Base-by-base conservation (phyloP, 2,113 vertebrate genomes). In the Nerophis lumbriciformis region DNA sequence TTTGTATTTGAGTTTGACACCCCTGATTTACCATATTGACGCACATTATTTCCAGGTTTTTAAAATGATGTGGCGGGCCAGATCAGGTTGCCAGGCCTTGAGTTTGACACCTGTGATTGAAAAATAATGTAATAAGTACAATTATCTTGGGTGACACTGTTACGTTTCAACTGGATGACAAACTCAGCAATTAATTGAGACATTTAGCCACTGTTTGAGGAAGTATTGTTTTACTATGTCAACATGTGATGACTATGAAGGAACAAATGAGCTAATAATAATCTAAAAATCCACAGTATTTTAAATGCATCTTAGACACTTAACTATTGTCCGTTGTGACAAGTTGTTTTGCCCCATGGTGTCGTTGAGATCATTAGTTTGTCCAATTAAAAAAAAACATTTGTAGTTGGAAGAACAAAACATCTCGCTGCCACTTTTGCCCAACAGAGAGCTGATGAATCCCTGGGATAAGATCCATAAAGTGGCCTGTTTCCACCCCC, bases 371-470 rank as follows among this genome's bases (percentile, higher is more conserved):
- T 83, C 76, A 53, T 79, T 64, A 66, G 54, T 36, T 36, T 66
- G 75, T 70, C 65, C 63, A 47, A 65, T 65, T 36, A 60, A 69
- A 48, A n/a, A 67, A 60, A 57, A 56, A 19, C 47, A 4, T 61
- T 51, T 53, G 55, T 48, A 50, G 62, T 83, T 28, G 28, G 28
- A 78, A 85, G 75, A 75, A 58, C 77, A 70, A 84, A 80, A 84
- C 73, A 80, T 77, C 84, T 82, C 72, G 83, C 84, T 80, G 76
- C 75, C 77, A 71, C 59, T 48, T 71, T 57, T 78, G 64, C 55
- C 59, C 77, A 81, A 84, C 79, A 82, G 73, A 75, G 71, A 60
- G 74, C 75, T 82, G 84, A 86, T 80, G 70, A 82, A 78, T 87
- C 86, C 77, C 68, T 86, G 82, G 73, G 81, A 83, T 66, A 68